Base-by-base conservation (phyloP, 2,797 vertebrate genomes). In the Pantherophis vulpinus region DNA sequence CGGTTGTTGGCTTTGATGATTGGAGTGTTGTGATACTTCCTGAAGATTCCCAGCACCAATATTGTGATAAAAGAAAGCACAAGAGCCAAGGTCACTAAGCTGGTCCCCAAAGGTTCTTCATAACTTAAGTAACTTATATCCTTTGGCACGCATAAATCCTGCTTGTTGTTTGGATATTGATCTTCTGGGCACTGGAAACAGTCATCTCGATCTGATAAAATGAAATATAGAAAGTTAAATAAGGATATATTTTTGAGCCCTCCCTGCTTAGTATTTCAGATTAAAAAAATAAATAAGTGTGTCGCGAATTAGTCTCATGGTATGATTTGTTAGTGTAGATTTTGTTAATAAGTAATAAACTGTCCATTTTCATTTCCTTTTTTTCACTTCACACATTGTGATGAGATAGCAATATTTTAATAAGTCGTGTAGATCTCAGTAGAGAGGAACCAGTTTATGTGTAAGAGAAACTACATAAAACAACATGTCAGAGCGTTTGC, bases 1-100 rank as follows among this genome's bases (percentile, higher is more conserved):
- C 32, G 9, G 56, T 91, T 91, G 74, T 91, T 91, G 74, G 90
- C 90, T 14, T 86, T 91, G 37, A 91, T 56, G 2, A 91, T 91
- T 4, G 90, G 70, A n/a, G 70, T 91, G 16, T 86, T 27, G 13
- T 60, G 58, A 42, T 86, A 18, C 37, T 86, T 91, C 5, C 58
- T 20, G 13, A 91, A 86, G 16, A 86, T 86, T 37, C 56, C 23
- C 3, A 91, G 56, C 14, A 86, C 74, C 56, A 86, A 12, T 47
- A 29, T 27, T 20, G 90, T 60, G 25, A 60, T 29, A 14, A 60
- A 20, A 2, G 56, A 86, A 60, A 86, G 59, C 4, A 8, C 20
- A 59, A 83, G 74, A 51, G 55, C 56, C 5, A 60, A 2, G 3
- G 6, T 12, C 4, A 27, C 14, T 29, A 91, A 60, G 4, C 6